Evolutionary conservation across 2,113 vertebrate genomes (phyloP), one percentile per base, ranked within the genome.

Genomic region (Guaruba guarouba): DNA sequence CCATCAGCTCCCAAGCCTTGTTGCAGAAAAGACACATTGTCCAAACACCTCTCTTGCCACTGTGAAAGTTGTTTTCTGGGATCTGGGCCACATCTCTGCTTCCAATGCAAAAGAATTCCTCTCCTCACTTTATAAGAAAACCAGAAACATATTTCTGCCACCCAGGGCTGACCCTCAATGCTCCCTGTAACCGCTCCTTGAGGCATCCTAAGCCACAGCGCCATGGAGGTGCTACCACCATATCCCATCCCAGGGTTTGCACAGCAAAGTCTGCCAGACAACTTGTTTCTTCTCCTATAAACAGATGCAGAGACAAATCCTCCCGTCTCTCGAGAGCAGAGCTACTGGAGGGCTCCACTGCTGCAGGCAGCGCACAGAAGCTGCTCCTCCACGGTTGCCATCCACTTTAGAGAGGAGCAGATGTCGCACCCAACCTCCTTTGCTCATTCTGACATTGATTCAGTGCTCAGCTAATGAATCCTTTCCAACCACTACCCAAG

Each of bases 1-100:
- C 29, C 55, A 69, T 6, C 43, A 41, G 49, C 70, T 35, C 39
- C 28, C 35, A 44, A 63, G 54, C 19, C 48, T 57, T 80, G 49
- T 11, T 1, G 1, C 0, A 0, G 59, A 25, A n/a, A 61, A 66
- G n/a, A 51, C 33, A 43, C 1, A 1, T 4, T 44, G 33, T n/a
- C 37, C 55, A 39, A 7, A 46, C 7, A 17, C 22, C 14, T 48
- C 43, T 69, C 49, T 17, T 4, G 4, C 8, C 43, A 39, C 37
- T 1, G 0, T 7, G 14, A 75, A 57, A 17, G 49, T 31, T 4
- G 4, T 8, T 1, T 29, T 16, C 1, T 1, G 29, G 23, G 17
- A 54, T 43, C 14, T 55, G 82, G 25, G 70, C 17, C 62, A 70
- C 43, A 25, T 29, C 48, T 63, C 33, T 44, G 33, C 37, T 80